These are phyloP conservation scores for Megamerina dolium DNA, from an alignment of 2,888 invertebrate genomes.

Conservation along the genomic window DNA sequence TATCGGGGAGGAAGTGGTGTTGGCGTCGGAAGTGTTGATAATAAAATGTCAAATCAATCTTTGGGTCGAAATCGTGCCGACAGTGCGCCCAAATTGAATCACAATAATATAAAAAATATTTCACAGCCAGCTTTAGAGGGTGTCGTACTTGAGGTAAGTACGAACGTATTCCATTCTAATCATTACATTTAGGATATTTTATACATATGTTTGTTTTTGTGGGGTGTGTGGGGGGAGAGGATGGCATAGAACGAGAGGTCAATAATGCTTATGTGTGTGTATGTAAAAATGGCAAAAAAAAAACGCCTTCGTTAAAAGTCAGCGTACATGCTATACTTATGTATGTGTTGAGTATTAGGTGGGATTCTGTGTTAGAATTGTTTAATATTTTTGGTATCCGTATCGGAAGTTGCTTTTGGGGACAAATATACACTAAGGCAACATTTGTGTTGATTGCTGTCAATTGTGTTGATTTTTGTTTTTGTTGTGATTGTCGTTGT, in stretches of 20 bases:
- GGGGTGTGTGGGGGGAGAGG: neutral
- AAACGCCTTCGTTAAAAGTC: too few relatives aligned
- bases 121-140: conserved; percentile 55
- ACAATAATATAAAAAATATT: conserved; percentile 54
- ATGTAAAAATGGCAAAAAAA: too few relatives aligned
- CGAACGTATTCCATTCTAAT: neutral
- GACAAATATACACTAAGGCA: conserved; percentile 1
- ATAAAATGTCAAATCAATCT: conserved; percentile 57
- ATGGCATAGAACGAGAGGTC: neutral
- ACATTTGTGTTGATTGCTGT: conserved; percentile 33
- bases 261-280: too few relatives aligned
- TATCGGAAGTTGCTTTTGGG: neutral
- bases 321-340: too few relatives aligned
- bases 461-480: conserved; percentile 37
- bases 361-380: too few relatives aligned
- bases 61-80: conserved; percentile 54
- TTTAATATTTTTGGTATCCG: too few relatives aligned
- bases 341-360: too few relatives aligned
- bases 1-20: too few relatives aligned
- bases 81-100: conserved; percentile 59
- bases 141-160: conserved; percentile 55
- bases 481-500: neutral
- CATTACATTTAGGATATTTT: too few relatives aligned
- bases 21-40: conserved; percentile 48
- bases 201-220: neutral